These are phyloP conservation scores for Piprites chloris DNA, from an alignment of 2,113 vertebrate genomes.

Conservation along the genomic window DNA sequence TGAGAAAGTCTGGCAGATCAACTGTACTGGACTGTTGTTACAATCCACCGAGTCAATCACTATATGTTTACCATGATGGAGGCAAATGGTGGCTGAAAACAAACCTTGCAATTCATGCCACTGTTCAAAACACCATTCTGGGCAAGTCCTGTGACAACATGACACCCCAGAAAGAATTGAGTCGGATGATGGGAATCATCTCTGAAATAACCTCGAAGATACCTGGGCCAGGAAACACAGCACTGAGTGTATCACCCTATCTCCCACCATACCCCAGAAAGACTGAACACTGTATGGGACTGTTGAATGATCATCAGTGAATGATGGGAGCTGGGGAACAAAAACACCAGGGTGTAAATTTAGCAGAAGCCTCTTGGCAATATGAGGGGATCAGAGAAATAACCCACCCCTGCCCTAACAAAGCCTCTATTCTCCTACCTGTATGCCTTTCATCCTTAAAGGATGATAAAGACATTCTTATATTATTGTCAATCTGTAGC, in stretches of 20 bases:
- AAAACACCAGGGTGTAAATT: neutral
- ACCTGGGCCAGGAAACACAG: neutral
- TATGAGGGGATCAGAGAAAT: neutral
- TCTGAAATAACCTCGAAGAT: neutral
- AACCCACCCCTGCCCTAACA: neutral
- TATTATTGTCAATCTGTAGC: neutral
- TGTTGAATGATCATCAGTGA: neutral
- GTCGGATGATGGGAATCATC: neutral
- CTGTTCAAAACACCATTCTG: neutral
- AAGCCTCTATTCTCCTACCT: neutral
- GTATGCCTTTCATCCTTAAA: neutral
- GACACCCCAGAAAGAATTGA: neutral
- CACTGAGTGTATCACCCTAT: neutral
- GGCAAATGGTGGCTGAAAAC: neutral
- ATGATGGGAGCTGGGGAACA: neutral
- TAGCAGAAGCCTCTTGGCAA: neutral
- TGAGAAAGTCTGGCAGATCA: neutral
- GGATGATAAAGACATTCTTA: neutral
- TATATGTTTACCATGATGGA: neutral
- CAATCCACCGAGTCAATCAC: rapidly evolving
- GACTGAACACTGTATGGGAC: neutral
- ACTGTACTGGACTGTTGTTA: neutral
- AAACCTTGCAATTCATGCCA: rapidly evolving
- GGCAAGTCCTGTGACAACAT: neutral
- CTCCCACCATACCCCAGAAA: neutral